These are phyloP conservation scores for Parnassius smintheus DNA, from an alignment of 2,888 invertebrate species.

Conservation along the genomic window DNA sequence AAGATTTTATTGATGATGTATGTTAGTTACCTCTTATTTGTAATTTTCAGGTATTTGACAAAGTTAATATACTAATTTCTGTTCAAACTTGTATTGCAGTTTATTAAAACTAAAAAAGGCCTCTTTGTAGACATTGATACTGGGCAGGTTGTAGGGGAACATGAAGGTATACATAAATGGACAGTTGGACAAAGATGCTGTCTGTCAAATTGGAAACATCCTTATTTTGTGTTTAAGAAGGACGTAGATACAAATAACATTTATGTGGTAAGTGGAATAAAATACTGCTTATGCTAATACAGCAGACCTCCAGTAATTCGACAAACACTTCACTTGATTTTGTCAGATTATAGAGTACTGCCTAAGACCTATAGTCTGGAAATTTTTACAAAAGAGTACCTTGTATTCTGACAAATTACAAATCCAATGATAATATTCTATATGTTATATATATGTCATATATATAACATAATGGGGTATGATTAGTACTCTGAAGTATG, in stretches of 20 bases:
- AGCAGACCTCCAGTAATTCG: too few species aligned
- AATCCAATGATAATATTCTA: too few species aligned
- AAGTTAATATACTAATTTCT: neutral
- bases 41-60: too few species aligned
- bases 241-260: slow-evolving; percentile 86
- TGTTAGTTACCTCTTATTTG: slow-evolving; percentile 37
- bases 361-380: too few species aligned
- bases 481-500: too few species aligned
- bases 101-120: slow-evolving; percentile 89
- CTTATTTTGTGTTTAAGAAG: slow-evolving; percentile 89
- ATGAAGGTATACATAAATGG: slow-evolving; percentile 95
- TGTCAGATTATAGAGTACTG: too few species aligned
- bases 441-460: too few species aligned
- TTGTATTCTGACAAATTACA: too few species aligned
- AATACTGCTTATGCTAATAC: neutral
- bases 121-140: slow-evolving; percentile 91
- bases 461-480: too few species aligned
- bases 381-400: too few species aligned
- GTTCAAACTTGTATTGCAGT: slow-evolving; percentile 77
- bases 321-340: too few species aligned
- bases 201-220: slow-evolving; percentile 81
- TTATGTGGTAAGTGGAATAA: slow-evolving; percentile 83
- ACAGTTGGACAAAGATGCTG: slow-evolving; percentile 94
- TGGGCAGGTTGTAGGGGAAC: slow-evolving; percentile 87
- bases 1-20: slow-evolving; percentile 93